Evolutionary conservation across 2,888 invertebrate species (phyloP).

Genomic region (Busseola fusca): DNA sequence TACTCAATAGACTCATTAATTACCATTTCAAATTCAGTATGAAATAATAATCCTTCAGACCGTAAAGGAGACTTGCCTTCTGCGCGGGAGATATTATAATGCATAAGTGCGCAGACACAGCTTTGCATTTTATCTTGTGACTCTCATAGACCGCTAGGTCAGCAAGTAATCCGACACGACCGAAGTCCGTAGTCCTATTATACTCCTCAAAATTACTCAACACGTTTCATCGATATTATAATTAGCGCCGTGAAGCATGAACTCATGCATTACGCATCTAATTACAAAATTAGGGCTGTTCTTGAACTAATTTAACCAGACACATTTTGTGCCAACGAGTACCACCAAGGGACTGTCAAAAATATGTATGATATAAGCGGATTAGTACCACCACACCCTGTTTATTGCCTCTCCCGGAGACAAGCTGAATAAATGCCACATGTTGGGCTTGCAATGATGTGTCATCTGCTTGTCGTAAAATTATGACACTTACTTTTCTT

Average conservation of each 20-base stretch:
- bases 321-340: constrained; percentile 37
- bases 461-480: constrained; percentile 41
- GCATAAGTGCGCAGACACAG: too few species aligned
- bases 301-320: constrained; percentile 45
- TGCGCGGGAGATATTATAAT: too few species aligned
- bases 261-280: constrained; percentile 42
- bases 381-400: constrained; percentile 26
- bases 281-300: constrained; percentile 47
- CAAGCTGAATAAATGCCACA: constrained; percentile 64
- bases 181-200: too few species aligned
- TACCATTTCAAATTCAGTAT: not conserved
- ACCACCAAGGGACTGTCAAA: constrained; percentile 21
- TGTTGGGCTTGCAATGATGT: constrained; percentile 53
- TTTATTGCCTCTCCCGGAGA: constrained; percentile 38
- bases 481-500: constrained; percentile 15
- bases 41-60: too few species aligned
- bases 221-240: constrained; percentile 26
- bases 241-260: constrained; percentile 30
- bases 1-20: not conserved
- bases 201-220: constrained; percentile 15
- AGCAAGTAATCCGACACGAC: too few species aligned
- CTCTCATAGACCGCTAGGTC: too few species aligned
- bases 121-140: too few species aligned
- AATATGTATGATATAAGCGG: constrained; percentile 30
- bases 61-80: too few species aligned